Base-by-base conservation (phyloP, 2,797 vertebrate genomes). In the Scyliorhinus canicula region DNA sequence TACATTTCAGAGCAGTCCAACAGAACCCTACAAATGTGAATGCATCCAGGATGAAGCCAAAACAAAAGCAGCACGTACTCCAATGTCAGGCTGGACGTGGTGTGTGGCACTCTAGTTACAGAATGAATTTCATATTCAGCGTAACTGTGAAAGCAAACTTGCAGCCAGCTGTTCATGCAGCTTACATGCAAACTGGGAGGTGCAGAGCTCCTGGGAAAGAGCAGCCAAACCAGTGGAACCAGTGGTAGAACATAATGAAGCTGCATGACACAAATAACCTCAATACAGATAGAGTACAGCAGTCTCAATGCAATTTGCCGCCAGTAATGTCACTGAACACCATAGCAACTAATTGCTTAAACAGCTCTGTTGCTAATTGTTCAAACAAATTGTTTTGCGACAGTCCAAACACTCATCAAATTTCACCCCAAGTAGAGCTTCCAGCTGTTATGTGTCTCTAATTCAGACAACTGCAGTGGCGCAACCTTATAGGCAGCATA, bases 311-410 rank as follows among this genome's bases (percentile, higher is more conserved):
- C 12, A 57, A 5, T n/a, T 55, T 88, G 31, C 52, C 57, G 11
- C 35, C 52, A 88, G 50, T 57, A 35, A 35, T 88, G 85, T 88
- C 52, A 47, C 77, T 47, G 21, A 44, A 82, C 77, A 82, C 47
- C 40, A 82, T 44, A 82, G 77, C 40, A 88, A 57, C 85, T 57
- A 57, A 88, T 88, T 57, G 40, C 40, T 44, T 26, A 82, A 47
- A 88, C 52, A 88, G 55, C 31, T 57, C 50, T 88, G 85, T 60
- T 60, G 85, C 85, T 82, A 82, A 82, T 82, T 82, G 44, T 82
- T 88, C 7, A n/a, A 35, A 88, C 55, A 88, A 35, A 52, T n/a
- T 6, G 6, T 19, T 88, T 40, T 88, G 55, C 85, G 19, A 60
- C 55, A 86, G 50, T 86, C 26, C n/a, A 88, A 19, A 35, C 14